Evolutionary conservation across 1,140 invertebrate species (phyloP), one percentile per base, ranked within the genome.

Genomic region (Maconellicoccus hirsutus): DNA sequence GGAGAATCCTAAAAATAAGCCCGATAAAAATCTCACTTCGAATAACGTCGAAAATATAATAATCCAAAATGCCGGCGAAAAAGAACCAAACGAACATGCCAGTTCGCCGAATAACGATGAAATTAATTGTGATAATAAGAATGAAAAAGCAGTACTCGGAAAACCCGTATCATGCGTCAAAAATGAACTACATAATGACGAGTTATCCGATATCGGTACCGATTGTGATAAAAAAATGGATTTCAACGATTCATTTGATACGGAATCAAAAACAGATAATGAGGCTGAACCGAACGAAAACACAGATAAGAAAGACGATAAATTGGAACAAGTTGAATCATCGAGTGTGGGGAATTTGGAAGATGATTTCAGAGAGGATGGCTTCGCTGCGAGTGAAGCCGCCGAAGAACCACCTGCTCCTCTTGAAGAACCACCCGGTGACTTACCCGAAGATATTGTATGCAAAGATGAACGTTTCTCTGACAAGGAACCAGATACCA

Each of bases 31-130:
- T n/a, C n/a, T n/a, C n/a, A n/a, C n/a, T n/a, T n/a, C n/a, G n/a
- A n/a, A n/a, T n/a, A n/a, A n/a, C n/a, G n/a, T n/a, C n/a, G n/a
- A n/a, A n/a, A n/a, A n/a, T n/a, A 61, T 66, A 66, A 59, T 61
- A 70, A 27, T 52, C 16, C 59, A 59, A 25, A 71, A 63, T 25
- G 71, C 66, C 6, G 29, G 69, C 29, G 71, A 71, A 16, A 39
- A 71, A 7, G 29, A 66, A 29, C 61, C 22, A n/a, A n/a, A n/a
- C n/a, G n/a, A n/a, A n/a, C n/a, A n/a, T n/a, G n/a, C n/a, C n/a
- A n/a, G n/a, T n/a, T n/a, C n/a, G n/a, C n/a, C n/a, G n/a, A n/a
- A n/a, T n/a, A n/a, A n/a, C n/a, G n/a, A 63, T 42, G 61, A 59
- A 3, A 38, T 38, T 19, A 38, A 71, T 21, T 59, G 69, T 27